A percentile compares a stretch with the other conserved stretches of the same genome.
Conservation (phyloP, 1,140 invertebrate genomes). For the Hydropsyche tenuis region DNA sequence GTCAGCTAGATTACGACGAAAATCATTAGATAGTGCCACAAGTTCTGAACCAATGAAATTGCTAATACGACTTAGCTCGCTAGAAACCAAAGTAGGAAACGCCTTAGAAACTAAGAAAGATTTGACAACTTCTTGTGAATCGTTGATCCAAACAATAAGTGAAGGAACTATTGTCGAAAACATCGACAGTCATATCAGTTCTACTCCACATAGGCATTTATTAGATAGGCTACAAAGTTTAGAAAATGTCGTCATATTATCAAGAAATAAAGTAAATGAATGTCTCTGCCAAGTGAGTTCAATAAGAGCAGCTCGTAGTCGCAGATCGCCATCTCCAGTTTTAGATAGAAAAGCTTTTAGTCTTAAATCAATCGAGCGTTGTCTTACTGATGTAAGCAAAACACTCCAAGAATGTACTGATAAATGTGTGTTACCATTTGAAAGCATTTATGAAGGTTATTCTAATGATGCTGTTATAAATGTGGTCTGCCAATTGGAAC, state of each 20-base stretch:
- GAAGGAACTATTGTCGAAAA: slow-evolving; percentile 55
- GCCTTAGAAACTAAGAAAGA: slow-evolving; percentile 63
- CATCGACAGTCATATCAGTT: slow-evolving; percentile 51
- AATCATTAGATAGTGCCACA: slow-evolving; percentile 77
- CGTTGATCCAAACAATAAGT: slow-evolving; percentile 57
- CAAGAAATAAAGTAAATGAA: slow-evolving; percentile 62
- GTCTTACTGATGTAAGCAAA: slow-evolving; percentile 65
- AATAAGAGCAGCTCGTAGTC: slow-evolving; percentile 62
- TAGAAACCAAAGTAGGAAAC: slow-evolving; percentile 75
- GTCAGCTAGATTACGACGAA: slow-evolving; percentile 67
- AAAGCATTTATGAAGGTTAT: slow-evolving; percentile 56
- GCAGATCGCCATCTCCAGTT: slow-evolving; percentile 66
- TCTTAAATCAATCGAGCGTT: slow-evolving; percentile 66
- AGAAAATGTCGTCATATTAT: slow-evolving; percentile 65
- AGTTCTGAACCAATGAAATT: slow-evolving; percentile 80
- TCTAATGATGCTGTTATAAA: slow-evolving; percentile 66
- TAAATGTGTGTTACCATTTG: slow-evolving; percentile 61
- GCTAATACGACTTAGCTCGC: slow-evolving; percentile 72
- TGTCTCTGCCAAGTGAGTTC: slow-evolving; percentile 64
- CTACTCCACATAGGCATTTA: slow-evolving; percentile 59
- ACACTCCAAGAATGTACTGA: slow-evolving; percentile 65
- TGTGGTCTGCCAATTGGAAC: slow-evolving; percentile 70
- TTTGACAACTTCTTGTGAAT: slow-evolving; percentile 63
- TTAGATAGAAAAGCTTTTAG: slow-evolving; percentile 65
- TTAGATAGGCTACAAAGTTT: slow-evolving; percentile 65